Base-by-base conservation (phyloP, 2,113 vertebrate genomes). In the Sphyrna mokarran region DNA sequence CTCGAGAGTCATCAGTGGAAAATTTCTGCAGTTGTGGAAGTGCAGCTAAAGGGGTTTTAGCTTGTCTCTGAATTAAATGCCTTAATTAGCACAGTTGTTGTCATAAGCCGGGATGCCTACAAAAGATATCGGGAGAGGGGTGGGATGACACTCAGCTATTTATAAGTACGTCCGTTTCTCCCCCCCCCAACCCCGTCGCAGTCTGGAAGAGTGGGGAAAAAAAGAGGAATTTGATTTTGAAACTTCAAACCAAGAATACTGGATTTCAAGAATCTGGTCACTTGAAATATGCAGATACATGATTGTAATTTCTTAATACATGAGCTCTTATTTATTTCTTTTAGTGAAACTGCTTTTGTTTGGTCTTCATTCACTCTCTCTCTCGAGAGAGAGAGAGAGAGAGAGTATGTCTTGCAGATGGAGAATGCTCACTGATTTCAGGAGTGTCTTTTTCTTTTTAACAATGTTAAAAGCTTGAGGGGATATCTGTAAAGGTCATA, bases 41-140 rank as follows among this genome's bases (percentile, higher is more conserved):
- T 97, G 96, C 95, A 68, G 96, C 10, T 89, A 58, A 89, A 0
- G 87, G 96, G 96, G 97, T 97, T 96, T 96, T 96, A 96, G 89
- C 37, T 96, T 96, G 96, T 96, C 61, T 93, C 97, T 96, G 96
- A 96, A 96, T 96, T 0, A 95, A 72, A 5, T 40, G 96, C 97
- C 96, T 97, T 96, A 96, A 97, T 97, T 96, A 97, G 97, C 97
- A 96, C 96, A 29, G 96, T 97, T 96, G 97, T 96, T 97, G 96
- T 97, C 96, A 97, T 54, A 96, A 63, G n/a, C 33, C 20, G 89
- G 61, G 58, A 68, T 97, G 97, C 0, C 40, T 96, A 96, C 96
- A 96, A 96, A 96, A 96, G 97, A 96, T 96, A 96, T 96, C 94
- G 4, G 58, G 95, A 1, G 91, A 96, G 89, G 96, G 96, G 96